These are phyloP conservation scores for Sphenodon punctatus DNA, from an alignment of 2,797 vertebrate genomes.

Conservation along the genomic window DNA sequence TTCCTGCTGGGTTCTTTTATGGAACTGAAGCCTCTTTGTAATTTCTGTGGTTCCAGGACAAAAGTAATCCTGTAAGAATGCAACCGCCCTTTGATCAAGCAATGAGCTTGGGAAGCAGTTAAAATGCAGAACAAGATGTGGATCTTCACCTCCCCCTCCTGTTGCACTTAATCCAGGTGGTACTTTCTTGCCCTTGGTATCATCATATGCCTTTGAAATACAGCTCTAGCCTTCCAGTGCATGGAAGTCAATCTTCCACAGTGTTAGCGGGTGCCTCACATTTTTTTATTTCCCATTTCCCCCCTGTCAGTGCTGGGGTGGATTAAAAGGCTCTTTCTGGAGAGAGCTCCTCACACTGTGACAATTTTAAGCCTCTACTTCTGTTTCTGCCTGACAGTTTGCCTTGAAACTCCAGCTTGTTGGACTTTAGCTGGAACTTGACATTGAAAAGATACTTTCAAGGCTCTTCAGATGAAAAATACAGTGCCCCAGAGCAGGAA, in stretches of 20 bases:
- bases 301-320: too few relatives aligned
- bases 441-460: neutral
- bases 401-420: neutral
- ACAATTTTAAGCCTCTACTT: neutral
- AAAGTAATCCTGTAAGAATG: neutral
- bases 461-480: neutral
- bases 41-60: neutral
- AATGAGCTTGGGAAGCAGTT: fast-evolving
- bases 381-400: neutral
- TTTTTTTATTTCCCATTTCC: neutral
- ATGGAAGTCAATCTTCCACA: neutral
- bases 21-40: neutral
- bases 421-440: constrained; percentile 1
- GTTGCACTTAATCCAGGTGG: neutral
- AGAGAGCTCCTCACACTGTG: neutral
- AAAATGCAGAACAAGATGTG: neutral
- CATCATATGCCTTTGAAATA: neutral
- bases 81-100: neutral
- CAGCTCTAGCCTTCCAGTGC: neutral
- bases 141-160: neutral
- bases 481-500: neutral
- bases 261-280: neutral
- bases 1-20: neutral
- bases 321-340: too few relatives aligned
- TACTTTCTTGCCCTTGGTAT: neutral